These are phyloP conservation scores for Drosophila putrida DNA, from an alignment of 2,888 invertebrate species.

Conservation along the genomic window DNA sequence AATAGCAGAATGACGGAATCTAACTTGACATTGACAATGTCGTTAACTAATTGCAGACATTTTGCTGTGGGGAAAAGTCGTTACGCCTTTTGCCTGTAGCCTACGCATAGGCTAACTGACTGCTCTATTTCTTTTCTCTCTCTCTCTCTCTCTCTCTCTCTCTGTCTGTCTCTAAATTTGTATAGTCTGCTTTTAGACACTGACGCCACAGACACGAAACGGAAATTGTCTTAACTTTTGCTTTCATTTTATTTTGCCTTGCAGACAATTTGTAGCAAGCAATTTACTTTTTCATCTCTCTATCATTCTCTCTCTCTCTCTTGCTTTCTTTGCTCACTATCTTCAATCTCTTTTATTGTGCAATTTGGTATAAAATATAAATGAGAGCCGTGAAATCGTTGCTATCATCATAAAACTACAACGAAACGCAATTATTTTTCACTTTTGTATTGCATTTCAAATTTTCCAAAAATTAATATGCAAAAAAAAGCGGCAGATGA, in stretches of 20 bases:
- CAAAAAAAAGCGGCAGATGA: slow-evolving; percentile 1
- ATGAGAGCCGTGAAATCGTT: slow-evolving; percentile 12
- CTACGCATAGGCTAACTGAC: slow-evolving; percentile 16
- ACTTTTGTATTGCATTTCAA: slow-evolving; percentile 26
- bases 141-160: neutral
- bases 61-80: slow-evolving; percentile 1
- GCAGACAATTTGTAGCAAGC: slow-evolving; percentile 48
- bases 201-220: slow-evolving; percentile 19
- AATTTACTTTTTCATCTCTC: slow-evolving; percentile 5
- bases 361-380: slow-evolving; percentile 63
- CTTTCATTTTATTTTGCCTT: slow-evolving; percentile 35
- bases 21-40: slow-evolving; percentile 53
- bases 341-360: slow-evolving; percentile 17
- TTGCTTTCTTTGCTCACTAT: slow-evolving; percentile 6
- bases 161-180: slow-evolving; percentile 35
- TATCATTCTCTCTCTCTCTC: slow-evolving; percentile 3
- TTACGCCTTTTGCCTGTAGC: slow-evolving; percentile 29
- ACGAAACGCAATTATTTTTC: slow-evolving; percentile 61
- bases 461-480: slow-evolving; percentile 8
- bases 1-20: neutral
- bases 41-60: slow-evolving; percentile 31
- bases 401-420: slow-evolving; percentile 29
- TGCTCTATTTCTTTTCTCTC: neutral
- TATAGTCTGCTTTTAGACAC: slow-evolving; percentile 49
- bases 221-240: slow-evolving; percentile 67